Percentiles rank a stretch among this genome's conserved stretches.
Conservation (phyloP, 2,113 vertebrate species). For the Pseudorectes ferrugineus region DNA sequence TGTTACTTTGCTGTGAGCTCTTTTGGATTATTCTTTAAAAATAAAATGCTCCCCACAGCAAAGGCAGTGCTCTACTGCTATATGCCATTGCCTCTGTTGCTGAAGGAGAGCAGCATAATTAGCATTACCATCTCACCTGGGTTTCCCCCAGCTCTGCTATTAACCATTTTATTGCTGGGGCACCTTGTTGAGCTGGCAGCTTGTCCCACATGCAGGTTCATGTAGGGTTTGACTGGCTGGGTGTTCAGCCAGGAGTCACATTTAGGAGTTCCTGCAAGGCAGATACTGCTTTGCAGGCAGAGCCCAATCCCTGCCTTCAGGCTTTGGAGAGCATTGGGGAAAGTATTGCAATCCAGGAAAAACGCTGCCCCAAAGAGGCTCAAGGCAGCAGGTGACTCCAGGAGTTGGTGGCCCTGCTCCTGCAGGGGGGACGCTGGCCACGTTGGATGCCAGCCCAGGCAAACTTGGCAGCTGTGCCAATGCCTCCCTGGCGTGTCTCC, state of each 20-base stretch:
- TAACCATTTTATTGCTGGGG: not conserved
- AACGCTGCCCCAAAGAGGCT: not conserved
- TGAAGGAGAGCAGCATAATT: not conserved
- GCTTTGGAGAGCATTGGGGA: not conserved
- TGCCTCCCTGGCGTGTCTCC: not conserved
- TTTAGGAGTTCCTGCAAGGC: not conserved
- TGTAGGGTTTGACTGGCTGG: not conserved
- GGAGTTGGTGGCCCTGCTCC: not conserved
- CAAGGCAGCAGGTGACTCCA: not conserved
- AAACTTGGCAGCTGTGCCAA: rapidly evolving
- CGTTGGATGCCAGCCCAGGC: rapidly evolving
- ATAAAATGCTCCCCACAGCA: not conserved
- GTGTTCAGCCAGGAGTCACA: not conserved
- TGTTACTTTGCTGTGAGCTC: not conserved
- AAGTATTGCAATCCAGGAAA: not conserved
- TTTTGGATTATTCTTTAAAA: not conserved
- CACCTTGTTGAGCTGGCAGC: not conserved
- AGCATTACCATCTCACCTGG: not conserved
- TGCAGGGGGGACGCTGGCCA: rapidly evolving
- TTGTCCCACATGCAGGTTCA: not conserved
- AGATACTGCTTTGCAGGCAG: not conserved
- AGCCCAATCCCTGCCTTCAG: not conserved
- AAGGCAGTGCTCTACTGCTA: not conserved
- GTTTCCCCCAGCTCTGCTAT: not conserved
- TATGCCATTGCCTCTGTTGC: not conserved